A percentile compares a stretch with the other conserved stretches of the same genome.
Conservation (phyloP, 1,140 invertebrate species). For the Bombus confusus region DNA sequence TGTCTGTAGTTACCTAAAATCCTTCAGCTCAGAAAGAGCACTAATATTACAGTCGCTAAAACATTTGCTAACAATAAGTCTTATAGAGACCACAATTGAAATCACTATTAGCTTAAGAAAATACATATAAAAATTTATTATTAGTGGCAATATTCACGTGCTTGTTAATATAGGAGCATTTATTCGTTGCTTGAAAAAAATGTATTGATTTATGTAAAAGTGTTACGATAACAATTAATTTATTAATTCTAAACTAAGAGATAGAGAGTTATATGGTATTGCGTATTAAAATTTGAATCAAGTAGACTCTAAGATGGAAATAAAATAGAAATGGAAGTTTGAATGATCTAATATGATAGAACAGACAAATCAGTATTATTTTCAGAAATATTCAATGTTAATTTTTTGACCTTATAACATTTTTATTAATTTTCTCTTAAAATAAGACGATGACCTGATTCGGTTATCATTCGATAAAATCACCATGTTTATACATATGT, state of each 20-base stretch:
- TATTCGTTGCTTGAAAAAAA: not conserved
- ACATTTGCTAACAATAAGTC: not conserved
- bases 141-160: not conserved
- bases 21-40: conserved; percentile 39
- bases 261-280: not conserved
- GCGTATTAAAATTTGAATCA: not conserved
- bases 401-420: too few species aligned
- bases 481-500: not conserved
- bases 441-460: not conserved
- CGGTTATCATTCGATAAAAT: not conserved
- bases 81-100: not conserved
- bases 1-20: conserved; percentile 67
- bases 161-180: not conserved
- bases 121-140: not conserved
- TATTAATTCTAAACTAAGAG: not conserved
- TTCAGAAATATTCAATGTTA: too few species aligned
- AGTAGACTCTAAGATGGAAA: not conserved
- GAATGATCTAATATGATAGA: not conserved
- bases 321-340: not conserved
- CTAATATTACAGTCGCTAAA: conserved; percentile 45
- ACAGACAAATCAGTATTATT: not conserved
- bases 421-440: too few species aligned
- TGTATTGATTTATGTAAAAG: too few species aligned
- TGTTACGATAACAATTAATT: too few species aligned
- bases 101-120: not conserved